These are phyloP conservation scores for Calephelis nemesis DNA, from an alignment of 1,140 invertebrate species.

Conservation along the genomic window DNA sequence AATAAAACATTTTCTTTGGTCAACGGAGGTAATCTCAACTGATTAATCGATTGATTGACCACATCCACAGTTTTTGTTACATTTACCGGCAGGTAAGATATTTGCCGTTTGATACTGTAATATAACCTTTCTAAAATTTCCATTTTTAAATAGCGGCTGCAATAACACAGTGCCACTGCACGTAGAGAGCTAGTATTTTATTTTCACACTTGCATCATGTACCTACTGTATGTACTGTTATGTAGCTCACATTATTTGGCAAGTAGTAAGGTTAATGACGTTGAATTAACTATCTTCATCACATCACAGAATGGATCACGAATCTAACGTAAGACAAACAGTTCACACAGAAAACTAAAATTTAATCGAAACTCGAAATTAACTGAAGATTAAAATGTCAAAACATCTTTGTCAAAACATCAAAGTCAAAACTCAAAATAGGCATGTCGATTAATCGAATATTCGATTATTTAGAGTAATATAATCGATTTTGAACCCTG, in stretches of 20 bases:
- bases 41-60: slow-evolving; percentile 62
- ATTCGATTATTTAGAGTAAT: no score
- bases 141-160: slow-evolving; percentile 45
- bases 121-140: slow-evolving; percentile 66
- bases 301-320: slow-evolving; percentile 1
- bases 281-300: slow-evolving; percentile 18
- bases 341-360: not conserved
- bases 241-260: slow-evolving; percentile 68
- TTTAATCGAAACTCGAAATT: no score
- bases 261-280: slow-evolving; percentile 48
- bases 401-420: no score
- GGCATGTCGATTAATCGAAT: no score
- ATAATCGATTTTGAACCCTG: no score
- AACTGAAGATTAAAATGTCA: no score
- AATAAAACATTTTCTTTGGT: slow-evolving; percentile 73
- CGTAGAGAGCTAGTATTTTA: slow-evolving; percentile 18
- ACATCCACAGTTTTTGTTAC: slow-evolving; percentile 56
- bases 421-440: no score
- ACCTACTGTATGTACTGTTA: slow-evolving; percentile 38
- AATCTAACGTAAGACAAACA: not conserved
- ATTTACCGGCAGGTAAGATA: slow-evolving; percentile 47
- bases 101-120: slow-evolving; percentile 45
- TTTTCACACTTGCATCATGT: slow-evolving; percentile 22
- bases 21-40: slow-evolving; percentile 65
- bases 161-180: slow-evolving; percentile 1